Conservation (phyloP, 2,797 vertebrate genomes). For the Pampus argenteus region DNA sequence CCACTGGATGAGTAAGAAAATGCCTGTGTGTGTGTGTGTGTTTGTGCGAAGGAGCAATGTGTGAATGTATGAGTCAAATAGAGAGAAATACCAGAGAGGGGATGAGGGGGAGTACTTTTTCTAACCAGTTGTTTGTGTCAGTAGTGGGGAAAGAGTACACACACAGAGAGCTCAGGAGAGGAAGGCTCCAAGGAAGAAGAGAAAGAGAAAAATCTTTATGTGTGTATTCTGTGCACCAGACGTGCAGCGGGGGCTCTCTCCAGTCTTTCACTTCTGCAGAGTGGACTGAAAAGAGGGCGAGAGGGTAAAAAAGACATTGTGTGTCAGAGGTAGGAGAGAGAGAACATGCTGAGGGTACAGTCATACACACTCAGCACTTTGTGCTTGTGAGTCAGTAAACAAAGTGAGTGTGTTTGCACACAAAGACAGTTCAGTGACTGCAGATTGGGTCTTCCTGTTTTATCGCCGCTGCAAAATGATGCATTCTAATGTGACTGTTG, state of each 20-base stretch:
- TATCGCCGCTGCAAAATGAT: slow-evolving; percentile 23
- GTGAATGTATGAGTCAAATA: slow-evolving; percentile 27
- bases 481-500: background rate
- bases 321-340: slow-evolving; percentile 24
- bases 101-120: slow-evolving; percentile 37
- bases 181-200: slow-evolving; percentile 32
- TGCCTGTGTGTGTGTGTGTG: slow-evolving; percentile 10
- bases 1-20: slow-evolving; percentile 13
- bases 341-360: slow-evolving; percentile 16
- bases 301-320: slow-evolving; percentile 1
- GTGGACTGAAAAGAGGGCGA: slow-evolving; percentile 18
- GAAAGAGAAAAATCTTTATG: slow-evolving; percentile 13
- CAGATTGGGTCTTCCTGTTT: slow-evolving; percentile 39
- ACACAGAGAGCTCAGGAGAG: slow-evolving; percentile 47
- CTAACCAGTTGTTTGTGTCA: slow-evolving; percentile 58
- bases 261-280: slow-evolving; percentile 43
- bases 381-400: slow-evolving; percentile 56
- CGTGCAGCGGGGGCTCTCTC: slow-evolving; percentile 24
- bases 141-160: slow-evolving; percentile 46
- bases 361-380: slow-evolving; percentile 52
- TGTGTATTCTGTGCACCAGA: slow-evolving; percentile 14
- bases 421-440: slow-evolving; percentile 23
- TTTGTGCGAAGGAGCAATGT: slow-evolving; percentile 17
- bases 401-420: slow-evolving; percentile 52
- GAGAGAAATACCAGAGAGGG: slow-evolving; percentile 27